phyloP scores from a whole-genome alignment of 2,888 invertebrate species.

The Mesodorylaimus sp. region DNA sequence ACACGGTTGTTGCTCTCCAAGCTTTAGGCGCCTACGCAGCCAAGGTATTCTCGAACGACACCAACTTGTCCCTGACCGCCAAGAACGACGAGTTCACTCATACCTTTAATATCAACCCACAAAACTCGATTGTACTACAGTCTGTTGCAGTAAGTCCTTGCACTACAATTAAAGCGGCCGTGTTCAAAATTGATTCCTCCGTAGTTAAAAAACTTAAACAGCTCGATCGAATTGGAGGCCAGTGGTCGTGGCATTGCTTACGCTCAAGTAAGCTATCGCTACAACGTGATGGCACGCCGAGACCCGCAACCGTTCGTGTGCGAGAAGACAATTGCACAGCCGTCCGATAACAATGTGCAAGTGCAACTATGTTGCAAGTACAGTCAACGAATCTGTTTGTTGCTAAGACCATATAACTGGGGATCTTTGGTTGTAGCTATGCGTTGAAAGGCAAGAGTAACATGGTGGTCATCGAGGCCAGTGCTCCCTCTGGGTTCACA shows the following conservation, averaged over 20 bases:
- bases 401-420: not conserved
- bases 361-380: conserved; percentile 27
- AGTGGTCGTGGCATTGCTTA: conserved; percentile 54
- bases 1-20: conserved; percentile 54
- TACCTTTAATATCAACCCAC: conserved; percentile 17
- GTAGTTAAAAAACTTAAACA: conserved; percentile 18
- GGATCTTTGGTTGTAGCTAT: conserved; percentile 22
- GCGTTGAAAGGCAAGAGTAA: conserved; percentile 25
- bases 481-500: conserved; percentile 26
- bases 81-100: conserved; percentile 35
- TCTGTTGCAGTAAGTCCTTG: conserved; percentile 45
- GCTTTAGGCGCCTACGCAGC: conserved; percentile 49
- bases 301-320: conserved; percentile 26
- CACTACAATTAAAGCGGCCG: not conserved
- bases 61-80: conserved; percentile 41
- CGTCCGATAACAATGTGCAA: not conserved
- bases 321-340: conserved; percentile 2
- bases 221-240: conserved; percentile 48
- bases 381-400: not conserved
- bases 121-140: conserved; percentile 50
- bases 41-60: conserved; percentile 38
- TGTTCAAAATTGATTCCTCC: not conserved
- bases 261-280: conserved; percentile 49
- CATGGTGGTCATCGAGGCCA: conserved; percentile 34
- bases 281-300: conserved; percentile 46